These are phyloP conservation scores for Himalopsyche kuldschensis DNA, from an alignment of 2,888 invertebrate species.

Conservation along the genomic window DNA sequence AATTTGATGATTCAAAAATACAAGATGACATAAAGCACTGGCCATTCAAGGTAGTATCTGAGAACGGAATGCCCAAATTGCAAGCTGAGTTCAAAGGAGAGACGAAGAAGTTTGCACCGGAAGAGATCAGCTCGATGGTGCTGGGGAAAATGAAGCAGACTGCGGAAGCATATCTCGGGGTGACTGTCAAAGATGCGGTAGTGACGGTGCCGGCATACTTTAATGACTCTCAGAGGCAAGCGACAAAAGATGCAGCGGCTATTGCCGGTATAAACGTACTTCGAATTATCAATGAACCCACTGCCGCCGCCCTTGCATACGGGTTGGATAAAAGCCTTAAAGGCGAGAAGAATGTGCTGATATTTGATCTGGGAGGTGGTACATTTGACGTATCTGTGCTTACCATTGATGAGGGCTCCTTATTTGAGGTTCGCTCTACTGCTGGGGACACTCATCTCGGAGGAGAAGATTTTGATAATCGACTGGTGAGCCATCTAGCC, in stretches of 20 bases:
- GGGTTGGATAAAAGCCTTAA: conserved; percentile 69
- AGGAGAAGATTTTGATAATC: conserved; percentile 71
- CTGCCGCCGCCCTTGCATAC: conserved; percentile 73
- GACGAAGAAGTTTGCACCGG: conserved; percentile 66
- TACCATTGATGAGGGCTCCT: conserved; percentile 75
- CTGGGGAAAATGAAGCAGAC: conserved; percentile 67
- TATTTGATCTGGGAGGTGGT: conserved; percentile 67
- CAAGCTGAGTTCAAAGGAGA: conserved; percentile 67
- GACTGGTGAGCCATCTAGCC: conserved; percentile 68
- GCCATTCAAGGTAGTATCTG: conserved; percentile 65
- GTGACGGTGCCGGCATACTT: conserved; percentile 81
- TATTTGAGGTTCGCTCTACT: conserved; percentile 78
- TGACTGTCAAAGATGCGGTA: conserved; percentile 55
- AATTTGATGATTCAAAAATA: conserved; percentile 73
- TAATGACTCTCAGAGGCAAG: conserved; percentile 75
- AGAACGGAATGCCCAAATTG: not conserved
- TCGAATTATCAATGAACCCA: conserved; percentile 82
- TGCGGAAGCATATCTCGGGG: conserved; percentile 41
- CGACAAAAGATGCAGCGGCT: conserved; percentile 80
- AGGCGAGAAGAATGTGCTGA: conserved; percentile 65
- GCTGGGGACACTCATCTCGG: conserved; percentile 85
- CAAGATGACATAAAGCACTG: conserved; percentile 81
- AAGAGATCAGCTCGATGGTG: conserved; percentile 73
- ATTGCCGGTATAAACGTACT: conserved; percentile 78
- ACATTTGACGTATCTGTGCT: conserved; percentile 84